Conservation (phyloP, 2,888 invertebrate genomes). For the Scaptomyza cyrtandrae region DNA sequence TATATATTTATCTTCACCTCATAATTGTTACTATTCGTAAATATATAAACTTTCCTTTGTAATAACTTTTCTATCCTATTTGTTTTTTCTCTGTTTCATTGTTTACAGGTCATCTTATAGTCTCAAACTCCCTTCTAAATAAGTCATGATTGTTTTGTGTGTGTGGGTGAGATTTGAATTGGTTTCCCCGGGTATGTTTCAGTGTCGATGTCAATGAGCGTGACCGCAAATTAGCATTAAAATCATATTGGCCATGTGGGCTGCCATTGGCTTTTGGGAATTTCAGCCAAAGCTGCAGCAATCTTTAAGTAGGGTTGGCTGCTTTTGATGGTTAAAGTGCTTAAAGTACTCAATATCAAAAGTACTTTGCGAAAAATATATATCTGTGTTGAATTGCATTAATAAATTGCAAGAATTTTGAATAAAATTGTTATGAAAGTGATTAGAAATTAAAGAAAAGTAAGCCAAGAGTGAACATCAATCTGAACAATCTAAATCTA, state of each 20-base stretch:
- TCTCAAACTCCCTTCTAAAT: not conserved
- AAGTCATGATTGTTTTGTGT: slow-evolving; percentile 6
- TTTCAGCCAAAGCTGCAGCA: slow-evolving; percentile 1
- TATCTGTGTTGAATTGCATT: too few species aligned
- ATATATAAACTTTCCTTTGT: too few species aligned
- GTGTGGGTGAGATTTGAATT: slow-evolving; percentile 18
- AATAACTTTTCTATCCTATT: too few species aligned
- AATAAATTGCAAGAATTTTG: too few species aligned
- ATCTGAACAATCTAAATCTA: too few species aligned
- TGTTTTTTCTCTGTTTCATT: too few species aligned
- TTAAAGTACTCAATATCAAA: slow-evolving; percentile 23
- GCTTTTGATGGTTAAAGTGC: slow-evolving; percentile 11
- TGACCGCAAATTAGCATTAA: slow-evolving; percentile 80
- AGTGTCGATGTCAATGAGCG: slow-evolving; percentile 64
- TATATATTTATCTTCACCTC: too few species aligned
- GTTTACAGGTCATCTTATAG: slow-evolving; percentile 9
- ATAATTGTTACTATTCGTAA: too few species aligned
- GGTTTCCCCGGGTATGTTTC: slow-evolving; percentile 15
- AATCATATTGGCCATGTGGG: slow-evolving; percentile 75
- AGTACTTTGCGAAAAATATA: slow-evolving; percentile 7
- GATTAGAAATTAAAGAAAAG: too few species aligned
- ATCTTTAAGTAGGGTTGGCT: slow-evolving; percentile 9
- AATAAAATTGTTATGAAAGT: too few species aligned
- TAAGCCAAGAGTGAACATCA: too few species aligned
- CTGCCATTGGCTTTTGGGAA: slow-evolving; percentile 10